Percentiles rank a stretch among this genome's conserved stretches.
Evolutionary conservation across 2,797 vertebrate species (phyloP).

Genomic region (Pyrocephalus nanus): DNA sequence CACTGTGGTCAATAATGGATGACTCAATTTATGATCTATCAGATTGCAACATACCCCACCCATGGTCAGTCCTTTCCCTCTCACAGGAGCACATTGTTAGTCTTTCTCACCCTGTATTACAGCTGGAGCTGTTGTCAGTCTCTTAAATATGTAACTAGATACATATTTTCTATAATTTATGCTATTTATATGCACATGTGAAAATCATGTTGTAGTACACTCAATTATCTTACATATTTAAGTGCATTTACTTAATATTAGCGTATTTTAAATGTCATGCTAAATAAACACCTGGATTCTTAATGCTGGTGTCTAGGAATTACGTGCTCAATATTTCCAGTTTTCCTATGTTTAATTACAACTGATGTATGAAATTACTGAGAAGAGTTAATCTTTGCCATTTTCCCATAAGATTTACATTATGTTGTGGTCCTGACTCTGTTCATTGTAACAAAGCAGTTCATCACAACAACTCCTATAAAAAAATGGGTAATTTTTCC

Average conservation of each 20-base stretch:
- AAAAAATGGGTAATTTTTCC: not conserved
- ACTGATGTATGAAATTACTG: not conserved
- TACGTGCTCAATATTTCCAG: not conserved
- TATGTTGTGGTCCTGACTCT: not conserved
- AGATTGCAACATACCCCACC: not conserved
- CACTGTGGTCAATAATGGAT: not conserved
- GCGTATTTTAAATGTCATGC: not conserved
- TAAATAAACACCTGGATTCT: not conserved
- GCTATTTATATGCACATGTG: not conserved
- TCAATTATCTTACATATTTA: not conserved
- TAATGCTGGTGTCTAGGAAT: not conserved
- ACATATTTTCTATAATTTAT: not conserved
- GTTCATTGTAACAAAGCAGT: fast-evolving
- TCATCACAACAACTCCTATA: not conserved
- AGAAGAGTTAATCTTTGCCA: not conserved
- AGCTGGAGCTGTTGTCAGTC: not conserved
- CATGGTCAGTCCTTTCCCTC: not conserved
- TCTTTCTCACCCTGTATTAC: not conserved
- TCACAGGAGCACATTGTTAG: no score
- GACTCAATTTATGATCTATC: not conserved
- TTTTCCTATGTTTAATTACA: not conserved
- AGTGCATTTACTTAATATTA: not conserved
- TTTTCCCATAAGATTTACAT: not conserved
- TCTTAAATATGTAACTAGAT: not conserved
- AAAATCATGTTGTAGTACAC: not conserved